Percentiles rank a stretch among this genome's conserved stretches.
phyloP scores from a whole-genome alignment of 2,888 invertebrate genomes.

The Willowsia nigromaculata region DNA sequence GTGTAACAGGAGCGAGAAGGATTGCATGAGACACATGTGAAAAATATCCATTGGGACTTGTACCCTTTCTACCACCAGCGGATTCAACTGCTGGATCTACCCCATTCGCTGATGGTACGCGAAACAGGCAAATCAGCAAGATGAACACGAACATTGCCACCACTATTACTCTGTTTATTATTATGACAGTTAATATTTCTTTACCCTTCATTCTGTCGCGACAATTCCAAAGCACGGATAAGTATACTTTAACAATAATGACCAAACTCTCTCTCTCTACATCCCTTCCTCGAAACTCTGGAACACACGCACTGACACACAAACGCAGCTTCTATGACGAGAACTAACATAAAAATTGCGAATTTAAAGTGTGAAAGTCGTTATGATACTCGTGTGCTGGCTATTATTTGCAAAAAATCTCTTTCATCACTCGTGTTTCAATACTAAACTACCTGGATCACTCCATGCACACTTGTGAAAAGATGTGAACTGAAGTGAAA shows the following conservation, averaged over 20 bases:
- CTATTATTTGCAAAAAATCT: constrained; percentile 36
- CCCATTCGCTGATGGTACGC: constrained; percentile 26
- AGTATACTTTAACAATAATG: constrained; percentile 2
- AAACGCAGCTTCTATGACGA: background rate
- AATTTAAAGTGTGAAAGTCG: constrained; percentile 23
- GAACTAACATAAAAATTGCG: background rate
- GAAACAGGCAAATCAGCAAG: constrained; percentile 1
- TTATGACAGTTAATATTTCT: constrained; percentile 61
- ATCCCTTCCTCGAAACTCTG: background rate
- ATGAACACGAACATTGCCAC: constrained; percentile 12
- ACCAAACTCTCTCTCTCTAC: background rate
- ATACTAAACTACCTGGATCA: constrained; percentile 5
- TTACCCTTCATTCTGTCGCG: constrained; percentile 57
- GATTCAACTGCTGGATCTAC: background rate
- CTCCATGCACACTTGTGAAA: background rate
- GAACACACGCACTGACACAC: background rate
- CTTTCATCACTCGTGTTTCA: background rate
- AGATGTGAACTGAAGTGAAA: constrained; percentile 34
- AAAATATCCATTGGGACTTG: constrained; percentile 54
- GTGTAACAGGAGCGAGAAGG: background rate
- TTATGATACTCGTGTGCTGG: background rate
- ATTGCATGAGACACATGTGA: constrained; percentile 55
- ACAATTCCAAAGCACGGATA: constrained; percentile 20
- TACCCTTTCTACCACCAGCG: background rate
- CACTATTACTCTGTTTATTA: constrained; percentile 49